Evolutionary conservation across 2,888 invertebrate species (phyloP), one percentile per base, ranked within the genome.

Genomic region (Pyrgus malvae): DNA sequence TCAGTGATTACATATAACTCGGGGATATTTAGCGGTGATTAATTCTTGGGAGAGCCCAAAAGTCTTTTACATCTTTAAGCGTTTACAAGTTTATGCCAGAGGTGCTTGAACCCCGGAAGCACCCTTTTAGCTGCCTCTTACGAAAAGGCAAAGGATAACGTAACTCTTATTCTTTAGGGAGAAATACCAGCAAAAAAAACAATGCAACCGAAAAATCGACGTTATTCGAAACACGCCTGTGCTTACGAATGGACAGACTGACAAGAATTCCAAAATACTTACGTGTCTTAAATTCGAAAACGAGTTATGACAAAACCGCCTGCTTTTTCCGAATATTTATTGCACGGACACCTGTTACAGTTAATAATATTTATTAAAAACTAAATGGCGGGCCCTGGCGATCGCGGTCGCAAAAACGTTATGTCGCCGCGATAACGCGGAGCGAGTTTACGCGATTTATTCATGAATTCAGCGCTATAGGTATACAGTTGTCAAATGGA

Each of bases 401-500:
- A 57, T 55, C 51, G 53, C 59, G 66, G 33, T 65, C 57, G 63
- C 69, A 84, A 85, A 83, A 86, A 83, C 75, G 72, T 75, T 72
- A 78, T 81, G 77, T 83, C 79, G 78, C 76, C 55, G 68, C 78
- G 78, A 82, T 84, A 83, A 83, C 59, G 65, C 62, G 58, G 63
- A 72, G 74, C 78, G 76, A 74, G 74, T 81, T 81, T 80, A 79
- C 78, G 76, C 75, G 78, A 85, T 84, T 82, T 85, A 87, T 87
- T 86, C 81, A 83, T 81, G 75, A 78, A 83, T 83, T 84, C 83
- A 77, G 7, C 6, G 38, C 37, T 25, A 38, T 14, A 49, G 38
- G 29, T 0, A 17, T 11, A 38, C 14, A 11, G 29, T n/a, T n/a
- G 11, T 29, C n/a, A n/a, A 29, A 12, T 12, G 7, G 3, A 38